Conservation (phyloP, 2,113 vertebrate species). For the Apus apus region DNA sequence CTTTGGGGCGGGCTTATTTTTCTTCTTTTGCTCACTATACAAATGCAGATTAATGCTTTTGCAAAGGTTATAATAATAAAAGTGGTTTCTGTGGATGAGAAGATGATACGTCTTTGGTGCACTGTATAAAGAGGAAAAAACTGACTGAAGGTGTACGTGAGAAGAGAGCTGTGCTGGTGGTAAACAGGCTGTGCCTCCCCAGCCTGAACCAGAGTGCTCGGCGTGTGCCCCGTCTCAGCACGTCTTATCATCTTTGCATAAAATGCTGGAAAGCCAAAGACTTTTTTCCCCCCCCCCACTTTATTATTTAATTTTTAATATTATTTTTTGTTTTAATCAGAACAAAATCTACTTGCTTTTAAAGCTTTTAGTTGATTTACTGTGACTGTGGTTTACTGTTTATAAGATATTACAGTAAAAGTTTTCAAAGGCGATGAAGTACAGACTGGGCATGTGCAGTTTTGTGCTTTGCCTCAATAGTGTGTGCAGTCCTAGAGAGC, state of each 20-base stretch:
- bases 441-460: fast-evolving
- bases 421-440: background rate
- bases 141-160: background rate
- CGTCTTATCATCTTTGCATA: background rate
- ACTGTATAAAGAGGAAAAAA: fast-evolving
- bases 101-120: fast-evolving
- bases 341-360: background rate
- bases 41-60: background rate
- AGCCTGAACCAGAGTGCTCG: background rate
- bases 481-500: fast-evolving
- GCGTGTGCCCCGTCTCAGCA: background rate
- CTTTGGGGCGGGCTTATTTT: background rate
- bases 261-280: background rate
- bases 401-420: background rate
- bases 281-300: background rate
- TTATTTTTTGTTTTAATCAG: background rate
- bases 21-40: background rate
- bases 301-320: no score
- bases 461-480: background rate
- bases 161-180: background rate
- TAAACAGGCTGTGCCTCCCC: background rate
- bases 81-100: background rate
- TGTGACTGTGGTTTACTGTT: background rate
- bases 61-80: fast-evolving
- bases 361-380: background rate